A percentile compares a stretch with the other conserved stretches of the same genome.
phyloP scores from a whole-genome alignment of 2,797 vertebrate genomes.

The Darevskia mixta region DNA sequence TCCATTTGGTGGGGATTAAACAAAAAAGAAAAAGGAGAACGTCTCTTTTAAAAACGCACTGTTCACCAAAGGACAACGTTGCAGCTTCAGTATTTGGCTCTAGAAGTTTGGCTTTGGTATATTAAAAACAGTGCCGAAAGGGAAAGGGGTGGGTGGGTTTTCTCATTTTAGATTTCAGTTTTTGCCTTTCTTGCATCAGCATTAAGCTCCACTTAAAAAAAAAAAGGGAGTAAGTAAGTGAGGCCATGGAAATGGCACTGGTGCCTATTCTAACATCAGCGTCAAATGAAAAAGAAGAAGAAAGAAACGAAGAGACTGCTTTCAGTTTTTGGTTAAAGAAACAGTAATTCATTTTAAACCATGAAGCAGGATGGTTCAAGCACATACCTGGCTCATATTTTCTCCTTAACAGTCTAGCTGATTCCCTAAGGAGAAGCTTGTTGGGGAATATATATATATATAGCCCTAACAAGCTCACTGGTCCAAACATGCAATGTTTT shows the following conservation, averaged over 20 bases:
- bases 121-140: slow-evolving; percentile 40
- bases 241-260: neutral
- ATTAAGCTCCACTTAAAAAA: neutral
- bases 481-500: neutral
- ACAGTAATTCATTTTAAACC: slow-evolving; percentile 28
- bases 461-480: slow-evolving; percentile 6
- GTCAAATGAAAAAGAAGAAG: rapidly evolving
- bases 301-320: neutral
- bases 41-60: slow-evolving; percentile 32
- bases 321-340: slow-evolving; percentile 41
- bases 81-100: slow-evolving; percentile 60
- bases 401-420: slow-evolving; percentile 3
- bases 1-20: neutral
- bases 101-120: slow-evolving; percentile 65
- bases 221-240: neutral
- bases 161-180: neutral
- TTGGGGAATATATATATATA: neutral
- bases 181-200: neutral
- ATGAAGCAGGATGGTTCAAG: neutral
- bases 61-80: slow-evolving; percentile 55
- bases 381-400: neutral
- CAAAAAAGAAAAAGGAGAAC: neutral
- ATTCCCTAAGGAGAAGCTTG: neutral
- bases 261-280: neutral
- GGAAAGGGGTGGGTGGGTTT: neutral